A percentile compares a stretch with the other conserved stretches of the same genome.
Conservation (phyloP, 2,797 vertebrate genomes). For the Pseudopleuronectes americanus region DNA sequence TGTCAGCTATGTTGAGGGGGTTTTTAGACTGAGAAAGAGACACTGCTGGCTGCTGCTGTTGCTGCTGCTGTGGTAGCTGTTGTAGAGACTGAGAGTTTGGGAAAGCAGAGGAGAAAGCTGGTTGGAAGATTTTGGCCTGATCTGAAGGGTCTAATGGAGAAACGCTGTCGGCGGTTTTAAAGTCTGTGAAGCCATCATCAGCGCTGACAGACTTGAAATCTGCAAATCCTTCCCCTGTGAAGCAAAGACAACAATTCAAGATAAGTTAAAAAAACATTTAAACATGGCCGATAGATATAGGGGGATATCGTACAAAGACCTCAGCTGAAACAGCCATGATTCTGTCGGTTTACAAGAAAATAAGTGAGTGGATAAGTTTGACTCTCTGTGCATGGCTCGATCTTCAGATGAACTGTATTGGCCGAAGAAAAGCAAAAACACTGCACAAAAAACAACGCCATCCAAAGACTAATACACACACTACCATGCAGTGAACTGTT, state of each 20-base stretch:
- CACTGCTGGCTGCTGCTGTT: slow-evolving; percentile 82
- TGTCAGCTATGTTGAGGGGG: slow-evolving; percentile 91
- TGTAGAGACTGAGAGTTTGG: slow-evolving; percentile 81
- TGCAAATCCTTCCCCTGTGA: slow-evolving; percentile 92
- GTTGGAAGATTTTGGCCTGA: slow-evolving; percentile 90
- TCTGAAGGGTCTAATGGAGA: slow-evolving; percentile 93
- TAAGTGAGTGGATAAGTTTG: slow-evolving; percentile 38
- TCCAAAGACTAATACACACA: slow-evolving; percentile 29
- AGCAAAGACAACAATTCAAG: slow-evolving; percentile 53
- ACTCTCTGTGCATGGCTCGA: slow-evolving; percentile 18
- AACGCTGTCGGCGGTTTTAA: slow-evolving; percentile 97
- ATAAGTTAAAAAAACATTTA: slow-evolving; percentile 40
- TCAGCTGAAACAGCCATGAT: slow-evolving; percentile 18
- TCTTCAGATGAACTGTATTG: slow-evolving; percentile 29
- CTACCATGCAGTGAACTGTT: slow-evolving; percentile 43
- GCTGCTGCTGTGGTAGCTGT: slow-evolving; percentile 80
- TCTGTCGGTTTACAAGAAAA: slow-evolving; percentile 44
- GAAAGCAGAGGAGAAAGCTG: slow-evolving; percentile 87
- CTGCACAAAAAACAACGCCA: slow-evolving; percentile 41
- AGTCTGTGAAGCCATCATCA: slow-evolving; percentile 97
- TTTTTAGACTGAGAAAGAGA: slow-evolving; percentile 88
- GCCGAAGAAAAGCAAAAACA: slow-evolving; percentile 50
- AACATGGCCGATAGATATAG: not conserved
- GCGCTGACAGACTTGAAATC: slow-evolving; percentile 91
- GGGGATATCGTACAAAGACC: slow-evolving; percentile 19